These are phyloP conservation scores for Himalopsyche phryganea DNA, from an alignment of 1,140 invertebrate genomes.

Conservation along the genomic window DNA sequence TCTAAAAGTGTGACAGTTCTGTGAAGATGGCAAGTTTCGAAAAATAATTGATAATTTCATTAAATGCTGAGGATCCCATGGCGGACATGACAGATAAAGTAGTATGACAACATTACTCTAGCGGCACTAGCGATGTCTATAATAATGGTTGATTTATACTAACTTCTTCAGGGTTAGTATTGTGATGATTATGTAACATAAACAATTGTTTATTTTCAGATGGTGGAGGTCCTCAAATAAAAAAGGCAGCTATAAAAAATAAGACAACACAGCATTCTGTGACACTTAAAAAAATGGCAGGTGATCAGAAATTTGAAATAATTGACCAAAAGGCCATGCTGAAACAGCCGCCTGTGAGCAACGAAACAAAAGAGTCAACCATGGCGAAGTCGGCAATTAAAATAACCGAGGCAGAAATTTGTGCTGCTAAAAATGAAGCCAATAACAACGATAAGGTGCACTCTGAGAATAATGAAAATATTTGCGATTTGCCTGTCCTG, in stretches of 20 bases:
- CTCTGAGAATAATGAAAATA: constrained; percentile 15
- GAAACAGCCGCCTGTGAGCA: constrained; percentile 4
- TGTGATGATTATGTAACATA: too few species aligned
- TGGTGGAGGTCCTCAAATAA: constrained; percentile 1
- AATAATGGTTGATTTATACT: background rate
- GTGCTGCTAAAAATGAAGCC: constrained; percentile 9
- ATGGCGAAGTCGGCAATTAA: background rate
- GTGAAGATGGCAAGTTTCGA: too few species aligned
- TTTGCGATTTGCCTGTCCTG: constrained; percentile 34
- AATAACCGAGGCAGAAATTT: background rate
- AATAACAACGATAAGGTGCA: constrained; percentile 30
- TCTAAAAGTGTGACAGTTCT: too few species aligned
- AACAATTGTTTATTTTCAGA: constrained; percentile 11
- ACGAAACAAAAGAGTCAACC: too few species aligned
- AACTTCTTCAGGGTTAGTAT: too few species aligned
- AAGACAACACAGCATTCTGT: constrained; percentile 14
- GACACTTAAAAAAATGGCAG: constrained; percentile 18
- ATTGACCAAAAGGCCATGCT: constrained; percentile 22
- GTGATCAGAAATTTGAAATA: constrained; percentile 21
- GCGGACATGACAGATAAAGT: too few species aligned
- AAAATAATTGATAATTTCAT: too few species aligned
- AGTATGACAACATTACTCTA: too few species aligned
- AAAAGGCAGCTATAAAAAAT: constrained; percentile 16
- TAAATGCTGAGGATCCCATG: too few species aligned
- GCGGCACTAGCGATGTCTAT: too few species aligned